Percentiles rank a stretch among this genome's conserved stretches.
Conservation (phyloP, 2,888 invertebrate genomes). For the Tridacna gigas region DNA sequence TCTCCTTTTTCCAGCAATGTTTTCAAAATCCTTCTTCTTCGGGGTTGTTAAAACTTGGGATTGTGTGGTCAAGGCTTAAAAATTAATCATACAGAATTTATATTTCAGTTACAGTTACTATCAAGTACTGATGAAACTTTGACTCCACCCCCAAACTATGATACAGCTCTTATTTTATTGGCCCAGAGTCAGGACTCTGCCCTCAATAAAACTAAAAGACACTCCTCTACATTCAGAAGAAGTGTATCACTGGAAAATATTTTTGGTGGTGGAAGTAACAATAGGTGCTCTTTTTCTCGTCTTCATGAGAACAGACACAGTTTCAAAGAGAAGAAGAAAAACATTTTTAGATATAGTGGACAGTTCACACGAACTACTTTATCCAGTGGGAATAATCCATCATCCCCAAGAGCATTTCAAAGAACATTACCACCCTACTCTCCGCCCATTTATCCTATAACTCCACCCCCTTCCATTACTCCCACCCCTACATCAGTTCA, state of each 20-base stretch:
- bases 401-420: conserved; percentile 31
- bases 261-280: conserved; percentile 19
- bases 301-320: conserved; percentile 5
- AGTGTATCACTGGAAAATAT: conserved; percentile 56
- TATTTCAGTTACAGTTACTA: conserved; percentile 60
- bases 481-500: conserved; percentile 25
- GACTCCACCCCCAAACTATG: conserved; percentile 81
- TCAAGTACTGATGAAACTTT: conserved; percentile 70
- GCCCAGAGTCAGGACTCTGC: conserved; percentile 78
- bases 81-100: no score
- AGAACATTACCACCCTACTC: conserved; percentile 48
- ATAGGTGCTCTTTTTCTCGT: conserved; percentile 23
- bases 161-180: conserved; percentile 75
- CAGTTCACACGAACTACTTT: conserved; percentile 45
- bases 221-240: conserved; percentile 46
- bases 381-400: conserved; percentile 18
- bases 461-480: conserved; percentile 57
- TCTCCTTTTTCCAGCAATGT: background rate
- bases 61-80: no score
- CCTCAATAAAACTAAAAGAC: conserved; percentile 48
- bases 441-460: conserved; percentile 41
- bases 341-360: conserved; percentile 59
- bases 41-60: no score
- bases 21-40: no score
- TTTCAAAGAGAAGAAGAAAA: conserved; percentile 30